phyloP scores from a whole-genome alignment of 2,797 vertebrate species.

The Dallia pectoralis region DNA sequence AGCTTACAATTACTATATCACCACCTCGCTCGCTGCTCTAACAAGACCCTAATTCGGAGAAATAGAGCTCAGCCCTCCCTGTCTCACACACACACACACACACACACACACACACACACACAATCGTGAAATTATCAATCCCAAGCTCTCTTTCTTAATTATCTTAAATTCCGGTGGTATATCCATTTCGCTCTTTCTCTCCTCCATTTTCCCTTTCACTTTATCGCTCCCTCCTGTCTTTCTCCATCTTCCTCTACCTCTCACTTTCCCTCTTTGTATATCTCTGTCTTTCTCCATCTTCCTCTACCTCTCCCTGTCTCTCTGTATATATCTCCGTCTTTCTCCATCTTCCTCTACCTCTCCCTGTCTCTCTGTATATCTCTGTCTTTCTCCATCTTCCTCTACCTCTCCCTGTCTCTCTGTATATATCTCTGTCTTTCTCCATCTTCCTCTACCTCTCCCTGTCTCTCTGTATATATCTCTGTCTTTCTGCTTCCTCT shows the following conservation, averaged over 20 bases:
- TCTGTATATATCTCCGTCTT: background rate
- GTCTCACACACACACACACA: constrained; percentile 37
- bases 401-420: background rate
- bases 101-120: constrained; percentile 46
- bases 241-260: background rate
- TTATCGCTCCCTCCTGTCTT: constrained; percentile 2
- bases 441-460: constrained; percentile 16
- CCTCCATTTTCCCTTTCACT: constrained; percentile 27
- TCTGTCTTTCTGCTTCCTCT: constrained; percentile 24
- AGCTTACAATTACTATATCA: constrained; percentile 82
- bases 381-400: constrained; percentile 19
- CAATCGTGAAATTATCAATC: constrained; percentile 27
- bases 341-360: constrained; percentile 9
- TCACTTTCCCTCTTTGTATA: background rate
- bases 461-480: background rate
- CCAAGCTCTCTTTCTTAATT: constrained; percentile 32
- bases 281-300: too few relatives aligned
- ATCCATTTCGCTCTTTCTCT: constrained; percentile 14
- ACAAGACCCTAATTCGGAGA: constrained; percentile 39
- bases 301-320: background rate
- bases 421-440: background rate
- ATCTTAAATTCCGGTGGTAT: constrained; percentile 42
- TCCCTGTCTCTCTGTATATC: background rate
- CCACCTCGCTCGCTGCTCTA: constrained; percentile 51
- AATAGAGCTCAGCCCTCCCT: constrained; percentile 22